Base-by-base conservation (phyloP, 2,797 vertebrate species). In the Syngnathus acus region DNA sequence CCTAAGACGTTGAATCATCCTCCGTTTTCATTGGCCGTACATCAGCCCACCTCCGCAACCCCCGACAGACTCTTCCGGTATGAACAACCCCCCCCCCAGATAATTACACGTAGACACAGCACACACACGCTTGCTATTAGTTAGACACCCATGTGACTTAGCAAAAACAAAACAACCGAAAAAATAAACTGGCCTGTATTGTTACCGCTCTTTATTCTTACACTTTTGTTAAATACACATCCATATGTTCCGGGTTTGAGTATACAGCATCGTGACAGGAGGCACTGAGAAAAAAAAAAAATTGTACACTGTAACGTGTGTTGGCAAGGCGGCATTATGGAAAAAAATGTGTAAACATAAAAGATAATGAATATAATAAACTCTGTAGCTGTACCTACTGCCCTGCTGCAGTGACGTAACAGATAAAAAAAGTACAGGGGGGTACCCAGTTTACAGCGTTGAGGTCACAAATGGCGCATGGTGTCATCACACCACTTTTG, bases 1-100 rank as follows among this genome's bases (percentile, higher is more conserved):
- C 73, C 14, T 7, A 43, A 76, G 72, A 79, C 72, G 68, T 2
- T 81, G 78, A 86, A 76, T 87, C 74, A 85, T 83, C 79, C 63
- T 79, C 60, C n/a, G 11, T 72, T 86, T 76, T 84, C 62, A 85
- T 81, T 88, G 84, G 84, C 76, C 72, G 68, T 73, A 70, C 1
- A 4, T 78, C 38, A 78, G 72, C 70, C 79, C 76, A 82, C 78
- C 77, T 84, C 83, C 72, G 81, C 74, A 78, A 70, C 80, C 81
- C 37, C 79, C 75, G 76, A 69, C 72, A 76, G 72, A 79, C 66
- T 72, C 68, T 88, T 86, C 80, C 71, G 68, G 83, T 86, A 85
- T 86, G 71, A 76, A 67, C 82, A 81, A 67, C 65, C 82, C 58
- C 84, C 81, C 73, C 83, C 74, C 78, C 75, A 81, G 65, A 84